Evolutionary conservation across 2,888 invertebrate genomes (phyloP).

Genomic region (Drosophila ezoana): DNA sequence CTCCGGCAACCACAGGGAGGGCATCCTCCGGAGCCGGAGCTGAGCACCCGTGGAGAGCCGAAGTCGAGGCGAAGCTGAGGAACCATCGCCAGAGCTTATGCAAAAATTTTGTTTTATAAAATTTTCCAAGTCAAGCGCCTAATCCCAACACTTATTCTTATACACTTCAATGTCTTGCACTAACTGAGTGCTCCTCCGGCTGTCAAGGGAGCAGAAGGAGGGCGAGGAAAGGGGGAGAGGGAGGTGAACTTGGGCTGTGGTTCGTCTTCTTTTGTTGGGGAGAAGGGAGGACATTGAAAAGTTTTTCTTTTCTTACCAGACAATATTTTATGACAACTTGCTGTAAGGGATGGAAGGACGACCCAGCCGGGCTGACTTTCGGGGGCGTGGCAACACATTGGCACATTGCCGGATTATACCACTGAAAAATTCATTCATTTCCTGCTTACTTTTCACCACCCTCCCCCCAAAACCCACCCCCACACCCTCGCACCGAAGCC

Average conservation of each 20-base stretch:
- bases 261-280: slow-evolving; percentile 37
- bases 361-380: neutral
- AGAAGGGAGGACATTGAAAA: slow-evolving; percentile 68
- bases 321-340: slow-evolving; percentile 79
- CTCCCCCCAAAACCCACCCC: slow-evolving; percentile 31
- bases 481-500: slow-evolving; percentile 32
- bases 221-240: neutral
- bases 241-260: slow-evolving; percentile 8
- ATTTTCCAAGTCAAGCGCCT: slow-evolving; percentile 80
- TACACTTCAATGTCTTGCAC: slow-evolving; percentile 78
- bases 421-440: slow-evolving; percentile 81
- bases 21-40: neutral
- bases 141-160: slow-evolving; percentile 81
- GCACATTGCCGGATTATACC: slow-evolving; percentile 76
- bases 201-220: neutral
- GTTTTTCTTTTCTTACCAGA: slow-evolving; percentile 79
- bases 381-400: slow-evolving; percentile 69
- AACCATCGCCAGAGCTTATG: slow-evolving; percentile 72
- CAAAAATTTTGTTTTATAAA: slow-evolving; percentile 81
- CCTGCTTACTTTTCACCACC: slow-evolving; percentile 65
- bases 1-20: slow-evolving; percentile 53
- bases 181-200: slow-evolving; percentile 36
- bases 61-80: slow-evolving; percentile 6
- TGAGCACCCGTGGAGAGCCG: slow-evolving; percentile 10
- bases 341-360: slow-evolving; percentile 1